Conservation (phyloP, 2,797 vertebrate genomes). For the Erithacus rubecula region DNA sequence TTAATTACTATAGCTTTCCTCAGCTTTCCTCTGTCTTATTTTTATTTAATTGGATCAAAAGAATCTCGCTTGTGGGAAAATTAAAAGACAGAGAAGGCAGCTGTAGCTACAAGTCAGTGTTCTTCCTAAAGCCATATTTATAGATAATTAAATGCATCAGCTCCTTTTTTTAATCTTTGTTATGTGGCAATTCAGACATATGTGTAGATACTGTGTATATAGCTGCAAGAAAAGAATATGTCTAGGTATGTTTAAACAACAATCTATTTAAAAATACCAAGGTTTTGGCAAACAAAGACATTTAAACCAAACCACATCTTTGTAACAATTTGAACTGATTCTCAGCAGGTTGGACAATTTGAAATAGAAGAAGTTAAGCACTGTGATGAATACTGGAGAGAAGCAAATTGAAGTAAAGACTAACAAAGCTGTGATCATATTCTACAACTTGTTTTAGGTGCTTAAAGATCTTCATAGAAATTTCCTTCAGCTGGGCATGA, state of each 20-base stretch:
- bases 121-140: not conserved
- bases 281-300: not conserved
- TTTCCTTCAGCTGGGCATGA: not conserved
- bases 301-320: not conserved
- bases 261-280: not conserved
- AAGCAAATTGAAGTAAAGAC: not conserved
- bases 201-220: fast-evolving
- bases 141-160: not conserved
- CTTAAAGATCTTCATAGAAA: not conserved
- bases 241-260: not conserved
- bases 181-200: not conserved
- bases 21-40: not conserved
- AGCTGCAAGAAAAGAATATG: not conserved
- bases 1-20: conserved; percentile 2
- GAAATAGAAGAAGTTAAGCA: not conserved
- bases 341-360: not conserved
- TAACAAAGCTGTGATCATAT: not conserved
- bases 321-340: not conserved
- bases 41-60: conserved; percentile 19
- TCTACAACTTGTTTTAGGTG: not conserved
- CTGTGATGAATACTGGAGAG: not conserved
- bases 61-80: not conserved
- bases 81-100: not conserved
- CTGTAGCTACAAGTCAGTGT: not conserved
- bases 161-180: not conserved